Conservation (phyloP, 2,113 vertebrate genomes). For the Trochalopteron elliotii region DNA sequence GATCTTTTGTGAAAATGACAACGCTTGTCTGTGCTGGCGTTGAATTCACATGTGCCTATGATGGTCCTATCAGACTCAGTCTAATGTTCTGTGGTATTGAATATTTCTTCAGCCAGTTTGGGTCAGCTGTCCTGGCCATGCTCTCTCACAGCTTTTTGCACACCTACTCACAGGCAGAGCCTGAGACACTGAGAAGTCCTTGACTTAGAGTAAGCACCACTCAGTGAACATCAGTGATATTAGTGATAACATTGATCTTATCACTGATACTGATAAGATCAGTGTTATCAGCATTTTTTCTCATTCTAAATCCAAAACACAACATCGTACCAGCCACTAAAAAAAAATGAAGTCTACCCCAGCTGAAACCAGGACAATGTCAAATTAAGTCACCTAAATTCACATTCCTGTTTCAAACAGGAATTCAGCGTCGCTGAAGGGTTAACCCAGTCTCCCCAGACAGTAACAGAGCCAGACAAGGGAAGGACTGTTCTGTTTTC, state of each 20-base stretch:
- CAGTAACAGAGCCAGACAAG: background rate
- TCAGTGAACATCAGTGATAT: background rate
- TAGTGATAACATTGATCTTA: background rate
- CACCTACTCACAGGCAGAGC: background rate
- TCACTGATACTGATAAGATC: too few species aligned
- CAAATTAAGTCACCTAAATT: background rate
- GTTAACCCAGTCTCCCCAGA: background rate
- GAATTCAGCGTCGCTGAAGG: background rate
- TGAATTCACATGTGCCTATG: fast-evolving
- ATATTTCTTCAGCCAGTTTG: background rate
- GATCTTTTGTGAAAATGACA: background rate
- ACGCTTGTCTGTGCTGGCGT: background rate
- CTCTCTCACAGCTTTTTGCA: background rate
- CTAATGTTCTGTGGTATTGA: background rate
- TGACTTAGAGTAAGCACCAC: background rate
- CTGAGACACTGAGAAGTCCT: background rate
- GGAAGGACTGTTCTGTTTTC: background rate
- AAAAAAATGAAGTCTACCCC: background rate
- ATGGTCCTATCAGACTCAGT: background rate
- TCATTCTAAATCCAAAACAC: background rate
- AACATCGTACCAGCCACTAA: background rate
- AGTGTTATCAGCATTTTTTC: background rate
- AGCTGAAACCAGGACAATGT: background rate
- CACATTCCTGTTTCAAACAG: background rate
- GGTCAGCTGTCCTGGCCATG: background rate